These are phyloP conservation scores for Tricholauxania praeusta DNA, from an alignment of 2,888 invertebrate species.

Conservation along the genomic window DNA sequence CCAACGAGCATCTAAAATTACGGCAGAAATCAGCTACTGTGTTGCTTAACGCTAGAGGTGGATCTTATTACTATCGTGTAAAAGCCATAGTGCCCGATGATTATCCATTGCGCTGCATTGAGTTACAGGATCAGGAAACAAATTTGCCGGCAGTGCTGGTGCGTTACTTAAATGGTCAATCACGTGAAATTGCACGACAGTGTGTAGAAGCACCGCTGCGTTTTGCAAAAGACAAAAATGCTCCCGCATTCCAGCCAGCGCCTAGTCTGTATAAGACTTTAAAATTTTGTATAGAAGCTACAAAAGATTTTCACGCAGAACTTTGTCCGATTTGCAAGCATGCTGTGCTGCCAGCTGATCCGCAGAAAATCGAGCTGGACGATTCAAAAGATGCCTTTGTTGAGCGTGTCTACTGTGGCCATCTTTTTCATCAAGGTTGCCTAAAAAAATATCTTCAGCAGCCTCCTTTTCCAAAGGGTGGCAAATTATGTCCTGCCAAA, in stretches of 20 bases:
- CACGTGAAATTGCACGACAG: constrained; percentile 76
- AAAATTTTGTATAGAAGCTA: constrained; percentile 74
- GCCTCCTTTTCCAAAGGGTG: constrained; percentile 79
- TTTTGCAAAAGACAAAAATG: constrained; percentile 64
- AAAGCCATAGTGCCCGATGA: constrained; percentile 74
- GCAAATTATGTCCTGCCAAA: constrained; percentile 75
- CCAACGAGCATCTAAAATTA: constrained; percentile 73
- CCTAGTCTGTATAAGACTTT: constrained; percentile 74
- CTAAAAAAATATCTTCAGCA: constrained; percentile 76
- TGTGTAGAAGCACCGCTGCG: constrained; percentile 78
- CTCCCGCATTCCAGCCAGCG: constrained; percentile 73
- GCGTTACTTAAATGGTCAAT: constrained; percentile 75
- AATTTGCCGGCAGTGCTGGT: constrained; percentile 76
- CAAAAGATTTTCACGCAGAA: constrained; percentile 74
- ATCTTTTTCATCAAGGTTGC: constrained; percentile 78
- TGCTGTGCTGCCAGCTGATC: constrained; percentile 73
- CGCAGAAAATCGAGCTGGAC: constrained; percentile 71
- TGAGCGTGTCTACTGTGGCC: constrained; percentile 80
- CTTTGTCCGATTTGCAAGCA: constrained; percentile 75
- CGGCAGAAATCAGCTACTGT: constrained; percentile 76
- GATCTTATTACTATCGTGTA: constrained; percentile 73
- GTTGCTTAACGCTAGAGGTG: constrained; percentile 71
- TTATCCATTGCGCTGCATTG: constrained; percentile 71
- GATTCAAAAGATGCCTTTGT: constrained; percentile 73
- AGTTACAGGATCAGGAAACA: constrained; percentile 71